phyloP scores from a whole-genome alignment of 2,797 vertebrate species.

The Arctocebus calabarensis region DNA sequence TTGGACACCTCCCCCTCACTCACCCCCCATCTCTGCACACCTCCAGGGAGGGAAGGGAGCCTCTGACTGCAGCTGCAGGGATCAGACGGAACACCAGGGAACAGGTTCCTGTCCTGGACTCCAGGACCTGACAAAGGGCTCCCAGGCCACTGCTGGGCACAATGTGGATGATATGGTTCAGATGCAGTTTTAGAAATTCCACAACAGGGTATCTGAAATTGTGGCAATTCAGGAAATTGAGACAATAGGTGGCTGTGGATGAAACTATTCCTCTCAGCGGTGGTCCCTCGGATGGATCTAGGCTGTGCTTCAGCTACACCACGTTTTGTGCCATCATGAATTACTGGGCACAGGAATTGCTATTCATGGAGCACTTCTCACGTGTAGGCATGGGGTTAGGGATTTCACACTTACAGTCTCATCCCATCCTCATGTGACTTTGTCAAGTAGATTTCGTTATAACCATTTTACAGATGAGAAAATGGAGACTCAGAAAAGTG shows the following conservation, averaged over 20 bases:
- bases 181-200: not conserved
- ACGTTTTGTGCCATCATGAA: accelerated
- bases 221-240: not conserved
- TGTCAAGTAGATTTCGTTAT: not conserved
- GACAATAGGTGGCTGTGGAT: not conserved
- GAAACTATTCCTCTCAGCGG: not conserved
- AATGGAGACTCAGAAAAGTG: not conserved
- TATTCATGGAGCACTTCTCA: not conserved
- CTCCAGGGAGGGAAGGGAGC: not conserved
- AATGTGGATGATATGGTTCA: not conserved
- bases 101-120: not conserved
- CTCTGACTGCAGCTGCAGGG: not conserved
- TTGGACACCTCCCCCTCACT: not conserved
- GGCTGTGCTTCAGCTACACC: not conserved
- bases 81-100: not conserved
- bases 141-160: not conserved
- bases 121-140: not conserved
- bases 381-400: accelerated
- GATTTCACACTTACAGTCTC: accelerated
- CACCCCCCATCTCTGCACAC: not conserved
- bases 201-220: not conserved
- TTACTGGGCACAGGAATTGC: not conserved
- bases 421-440: not conserved
- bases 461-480: not conserved
- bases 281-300: not conserved